Conservation (phyloP, 2,888 invertebrate genomes). For the Himalopsyche tibetana region DNA sequence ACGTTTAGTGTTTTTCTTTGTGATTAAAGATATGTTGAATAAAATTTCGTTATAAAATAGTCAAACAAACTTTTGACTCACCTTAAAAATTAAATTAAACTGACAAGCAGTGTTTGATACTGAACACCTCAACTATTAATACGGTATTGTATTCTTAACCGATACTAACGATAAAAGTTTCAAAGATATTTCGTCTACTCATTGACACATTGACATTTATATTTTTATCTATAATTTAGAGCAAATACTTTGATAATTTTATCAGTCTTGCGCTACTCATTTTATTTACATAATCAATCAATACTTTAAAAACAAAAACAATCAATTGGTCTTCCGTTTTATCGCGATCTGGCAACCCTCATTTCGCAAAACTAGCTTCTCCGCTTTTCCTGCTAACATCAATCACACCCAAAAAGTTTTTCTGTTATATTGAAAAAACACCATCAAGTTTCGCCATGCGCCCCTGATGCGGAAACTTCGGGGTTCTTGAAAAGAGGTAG, state of each 20-base stretch:
- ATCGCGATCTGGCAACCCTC: slow-evolving; percentile 23
- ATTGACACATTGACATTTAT: too few relatives aligned
- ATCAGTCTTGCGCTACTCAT: background rate
- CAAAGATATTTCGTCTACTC: too few relatives aligned
- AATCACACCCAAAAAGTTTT: slow-evolving; percentile 18
- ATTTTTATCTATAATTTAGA: too few relatives aligned
- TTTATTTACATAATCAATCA: slow-evolving; percentile 7
- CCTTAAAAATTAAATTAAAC: too few relatives aligned
- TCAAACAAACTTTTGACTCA: too few relatives aligned
- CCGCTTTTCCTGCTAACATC: background rate
- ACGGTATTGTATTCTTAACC: too few relatives aligned
- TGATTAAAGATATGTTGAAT: too few relatives aligned
- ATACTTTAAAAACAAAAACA: slow-evolving; percentile 12
- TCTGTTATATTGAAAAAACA: slow-evolving; percentile 40
- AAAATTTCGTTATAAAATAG: too few relatives aligned
- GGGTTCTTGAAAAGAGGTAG: slow-evolving; percentile 15
- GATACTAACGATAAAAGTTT: too few relatives aligned
- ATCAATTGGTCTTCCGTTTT: background rate
- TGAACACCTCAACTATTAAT: too few relatives aligned
- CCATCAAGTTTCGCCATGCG: slow-evolving; percentile 39
- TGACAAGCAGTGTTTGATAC: too few relatives aligned
- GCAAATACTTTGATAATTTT: slow-evolving; percentile 17
- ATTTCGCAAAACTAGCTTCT: slow-evolving; percentile 17
- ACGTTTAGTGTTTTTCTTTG: too few relatives aligned
- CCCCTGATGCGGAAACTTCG: slow-evolving; percentile 36